phyloP scores from a whole-genome alignment of 2,797 vertebrate species.

The Ctenosaura bakeri region DNA sequence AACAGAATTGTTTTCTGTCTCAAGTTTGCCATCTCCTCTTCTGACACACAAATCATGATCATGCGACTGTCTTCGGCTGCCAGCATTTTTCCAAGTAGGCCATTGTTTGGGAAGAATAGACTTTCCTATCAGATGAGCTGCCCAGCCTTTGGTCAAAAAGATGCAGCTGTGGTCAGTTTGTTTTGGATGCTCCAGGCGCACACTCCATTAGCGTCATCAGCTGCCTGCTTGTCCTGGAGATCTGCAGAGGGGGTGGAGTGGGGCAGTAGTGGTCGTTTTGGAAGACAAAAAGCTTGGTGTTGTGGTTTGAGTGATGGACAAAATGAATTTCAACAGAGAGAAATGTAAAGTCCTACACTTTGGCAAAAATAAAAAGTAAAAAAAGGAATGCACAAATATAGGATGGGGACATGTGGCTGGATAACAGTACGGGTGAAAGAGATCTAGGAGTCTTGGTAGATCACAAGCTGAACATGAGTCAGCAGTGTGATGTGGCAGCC shows the following conservation, averaged over 20 bases:
- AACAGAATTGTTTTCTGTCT: not conserved
- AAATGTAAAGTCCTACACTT: too few relatives aligned
- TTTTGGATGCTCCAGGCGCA: slow-evolving; percentile 53
- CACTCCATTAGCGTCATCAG: slow-evolving; percentile 45
- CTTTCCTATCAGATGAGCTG: slow-evolving; percentile 40
- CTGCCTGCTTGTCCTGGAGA: not conserved
- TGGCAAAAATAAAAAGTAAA: too few relatives aligned
- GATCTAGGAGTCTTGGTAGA: too few relatives aligned
- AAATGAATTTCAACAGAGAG: too few relatives aligned
- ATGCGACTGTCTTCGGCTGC: slow-evolving; percentile 5
- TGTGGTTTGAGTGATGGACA: too few relatives aligned
- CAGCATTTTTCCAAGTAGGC: not conserved
- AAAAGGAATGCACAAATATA: too few relatives aligned
- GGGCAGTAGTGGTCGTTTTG: not conserved
- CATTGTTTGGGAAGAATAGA: slow-evolving; percentile 55
- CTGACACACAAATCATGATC: not conserved
- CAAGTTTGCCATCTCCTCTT: not conserved
- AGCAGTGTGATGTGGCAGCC: too few relatives aligned
- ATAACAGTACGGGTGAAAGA: too few relatives aligned
- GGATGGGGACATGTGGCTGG: too few relatives aligned
- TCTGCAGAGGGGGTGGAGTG: not conserved
- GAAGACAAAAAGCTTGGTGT: not conserved
- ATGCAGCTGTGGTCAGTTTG: slow-evolving; percentile 59
- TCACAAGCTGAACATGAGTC: too few relatives aligned
- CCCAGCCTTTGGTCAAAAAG: slow-evolving; percentile 50